Evolutionary conservation across 2,113 vertebrate genomes (phyloP).

Genomic region (Globicephala melas): DNA sequence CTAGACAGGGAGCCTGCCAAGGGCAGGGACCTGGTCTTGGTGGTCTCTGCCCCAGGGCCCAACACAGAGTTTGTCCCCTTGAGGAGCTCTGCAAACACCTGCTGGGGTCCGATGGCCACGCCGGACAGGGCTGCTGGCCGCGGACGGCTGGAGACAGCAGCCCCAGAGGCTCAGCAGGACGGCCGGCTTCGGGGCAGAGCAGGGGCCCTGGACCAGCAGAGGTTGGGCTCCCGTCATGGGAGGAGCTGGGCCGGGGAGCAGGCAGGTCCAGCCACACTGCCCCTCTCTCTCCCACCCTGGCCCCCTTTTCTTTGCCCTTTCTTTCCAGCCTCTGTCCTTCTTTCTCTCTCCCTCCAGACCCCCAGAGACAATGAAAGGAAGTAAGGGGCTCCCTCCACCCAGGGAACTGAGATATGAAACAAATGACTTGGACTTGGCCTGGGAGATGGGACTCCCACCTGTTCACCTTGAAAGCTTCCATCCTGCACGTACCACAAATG

Average conservation of each 20-base stretch:
- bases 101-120: neutral
- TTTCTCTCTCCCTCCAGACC: neutral
- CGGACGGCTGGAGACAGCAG: neutral
- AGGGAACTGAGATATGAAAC: neutral
- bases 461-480: neutral
- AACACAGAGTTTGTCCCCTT: neutral
- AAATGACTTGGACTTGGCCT: neutral
- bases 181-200: too few relatives aligned
- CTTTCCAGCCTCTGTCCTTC: neutral
- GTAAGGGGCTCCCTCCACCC: neutral
- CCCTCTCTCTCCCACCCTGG: fast-evolving
- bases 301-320: neutral
- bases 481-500: fast-evolving
- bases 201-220: neutral
- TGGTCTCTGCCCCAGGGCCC: neutral
- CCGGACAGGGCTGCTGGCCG: neutral
- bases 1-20: neutral
- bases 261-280: fast-evolving
- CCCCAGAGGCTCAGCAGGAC: neutral
- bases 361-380: neutral
- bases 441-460: neutral
- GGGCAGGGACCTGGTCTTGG: neutral
- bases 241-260: fast-evolving
- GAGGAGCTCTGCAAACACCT: neutral
- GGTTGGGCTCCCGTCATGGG: neutral